Conservation (phyloP, 2,888 invertebrate genomes). For the Troilus luridus region DNA sequence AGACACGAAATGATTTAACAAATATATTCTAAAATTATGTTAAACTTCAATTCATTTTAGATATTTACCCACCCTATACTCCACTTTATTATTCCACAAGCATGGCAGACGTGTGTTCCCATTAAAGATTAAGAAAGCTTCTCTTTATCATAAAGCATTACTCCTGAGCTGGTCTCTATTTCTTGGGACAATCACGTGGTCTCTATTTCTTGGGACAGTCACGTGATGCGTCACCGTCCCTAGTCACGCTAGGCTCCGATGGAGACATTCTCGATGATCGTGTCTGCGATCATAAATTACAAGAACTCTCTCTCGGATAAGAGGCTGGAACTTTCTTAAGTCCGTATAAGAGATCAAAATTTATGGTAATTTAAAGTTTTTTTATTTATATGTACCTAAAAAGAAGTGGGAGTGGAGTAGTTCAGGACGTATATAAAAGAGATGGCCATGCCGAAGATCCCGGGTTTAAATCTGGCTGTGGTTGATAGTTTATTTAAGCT, state of each 20-base stretch:
- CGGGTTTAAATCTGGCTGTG: too few species aligned
- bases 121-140: neutral
- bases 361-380: neutral
- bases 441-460: too few species aligned
- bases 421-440: too few species aligned
- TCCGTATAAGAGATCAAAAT: neutral
- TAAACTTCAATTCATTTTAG: neutral
- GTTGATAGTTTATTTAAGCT: too few species aligned
- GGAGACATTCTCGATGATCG: constrained; percentile 27
- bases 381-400: neutral
- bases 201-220: constrained; percentile 10
- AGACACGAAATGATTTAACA: too few species aligned
- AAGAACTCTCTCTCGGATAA: neutral
- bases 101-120: neutral
- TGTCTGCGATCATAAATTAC: neutral
- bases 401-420: neutral
- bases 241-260: neutral
- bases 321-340: neutral
- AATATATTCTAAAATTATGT: too few species aligned
- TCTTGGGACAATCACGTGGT: constrained; percentile 2
- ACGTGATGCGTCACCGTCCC: neutral
- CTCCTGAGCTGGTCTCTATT: constrained; percentile 8
- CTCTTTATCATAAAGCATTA: constrained; percentile 12
- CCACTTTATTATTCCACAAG: neutral
- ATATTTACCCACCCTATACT: neutral